phyloP scores from a whole-genome alignment of 2,797 vertebrate genomes.

The Galago senegalensis region DNA sequence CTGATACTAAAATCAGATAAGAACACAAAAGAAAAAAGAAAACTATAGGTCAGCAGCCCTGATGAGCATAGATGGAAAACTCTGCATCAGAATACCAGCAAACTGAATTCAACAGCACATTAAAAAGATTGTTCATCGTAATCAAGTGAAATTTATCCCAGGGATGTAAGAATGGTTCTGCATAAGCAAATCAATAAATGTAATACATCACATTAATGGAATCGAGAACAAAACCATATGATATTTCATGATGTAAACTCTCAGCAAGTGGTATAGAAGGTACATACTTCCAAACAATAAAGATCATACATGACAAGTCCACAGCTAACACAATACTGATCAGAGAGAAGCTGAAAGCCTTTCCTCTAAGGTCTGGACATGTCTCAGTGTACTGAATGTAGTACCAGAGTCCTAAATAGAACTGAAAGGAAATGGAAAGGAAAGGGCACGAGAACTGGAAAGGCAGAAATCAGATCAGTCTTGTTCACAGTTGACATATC shows the following conservation, averaged over 20 bases:
- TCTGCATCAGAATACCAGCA: background rate
- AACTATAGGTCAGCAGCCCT: background rate
- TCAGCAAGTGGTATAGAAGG: background rate
- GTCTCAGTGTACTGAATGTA: background rate
- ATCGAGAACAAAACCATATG: too few species aligned
- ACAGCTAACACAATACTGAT: background rate
- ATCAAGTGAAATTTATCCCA: background rate
- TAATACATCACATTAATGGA: background rate
- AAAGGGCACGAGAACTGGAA: background rate
- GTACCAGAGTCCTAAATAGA: background rate
- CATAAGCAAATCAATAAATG: background rate
- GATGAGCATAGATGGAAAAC: background rate
- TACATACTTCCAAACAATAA: background rate
- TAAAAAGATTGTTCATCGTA: background rate
- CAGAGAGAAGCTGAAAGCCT: background rate
- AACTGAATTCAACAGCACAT: background rate
- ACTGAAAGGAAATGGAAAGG: background rate
- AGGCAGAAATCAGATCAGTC: background rate
- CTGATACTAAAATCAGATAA: background rate
- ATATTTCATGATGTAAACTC: background rate
- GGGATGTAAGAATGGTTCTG: background rate
- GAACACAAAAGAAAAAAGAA: background rate
- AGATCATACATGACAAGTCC: background rate
- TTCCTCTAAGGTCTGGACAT: background rate
- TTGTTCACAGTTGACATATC: background rate